These are phyloP conservation scores for Allobates femoralis DNA, from an alignment of 2,797 vertebrate species.

Conservation along the genomic window DNA sequence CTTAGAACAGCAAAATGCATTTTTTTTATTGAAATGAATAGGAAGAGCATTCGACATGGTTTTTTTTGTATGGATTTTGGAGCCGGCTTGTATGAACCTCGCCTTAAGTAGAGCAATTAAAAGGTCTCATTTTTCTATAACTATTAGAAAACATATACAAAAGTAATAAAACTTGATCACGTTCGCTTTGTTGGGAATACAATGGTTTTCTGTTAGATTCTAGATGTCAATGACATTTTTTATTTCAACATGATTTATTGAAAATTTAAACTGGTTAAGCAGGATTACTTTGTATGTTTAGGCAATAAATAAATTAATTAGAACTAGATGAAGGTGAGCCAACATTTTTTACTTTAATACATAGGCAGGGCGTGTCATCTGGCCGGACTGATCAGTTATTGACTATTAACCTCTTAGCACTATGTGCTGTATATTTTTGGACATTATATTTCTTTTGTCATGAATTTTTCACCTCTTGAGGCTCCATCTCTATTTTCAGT, in stretches of 20 bases:
- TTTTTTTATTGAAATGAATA: no score
- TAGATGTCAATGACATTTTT: neutral
- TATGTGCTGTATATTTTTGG: no score
- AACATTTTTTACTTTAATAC: neutral
- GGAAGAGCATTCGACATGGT: no score
- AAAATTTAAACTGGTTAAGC: conserved; percentile 37
- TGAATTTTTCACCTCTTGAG: no score
- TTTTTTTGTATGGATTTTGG: no score
- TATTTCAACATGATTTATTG: conserved; percentile 20
- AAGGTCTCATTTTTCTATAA: neutral
- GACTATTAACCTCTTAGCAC: neutral
- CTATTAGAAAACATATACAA: neutral
- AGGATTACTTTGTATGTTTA: conserved; percentile 23
- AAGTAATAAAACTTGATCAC: neutral
- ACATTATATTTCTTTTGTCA: no score
- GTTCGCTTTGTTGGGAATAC: neutral
- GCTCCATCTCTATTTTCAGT: no score
- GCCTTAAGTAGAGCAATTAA: no score
- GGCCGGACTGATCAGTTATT: neutral
- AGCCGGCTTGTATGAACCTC: no score
- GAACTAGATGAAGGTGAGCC: neutral
- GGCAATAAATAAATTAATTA: conserved; percentile 16
- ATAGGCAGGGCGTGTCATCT: neutral
- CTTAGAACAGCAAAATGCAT: no score
- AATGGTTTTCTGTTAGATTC: neutral